Evolutionary conservation across 2,888 invertebrate genomes (phyloP).

Genomic region (Horisme vitalbata): DNA sequence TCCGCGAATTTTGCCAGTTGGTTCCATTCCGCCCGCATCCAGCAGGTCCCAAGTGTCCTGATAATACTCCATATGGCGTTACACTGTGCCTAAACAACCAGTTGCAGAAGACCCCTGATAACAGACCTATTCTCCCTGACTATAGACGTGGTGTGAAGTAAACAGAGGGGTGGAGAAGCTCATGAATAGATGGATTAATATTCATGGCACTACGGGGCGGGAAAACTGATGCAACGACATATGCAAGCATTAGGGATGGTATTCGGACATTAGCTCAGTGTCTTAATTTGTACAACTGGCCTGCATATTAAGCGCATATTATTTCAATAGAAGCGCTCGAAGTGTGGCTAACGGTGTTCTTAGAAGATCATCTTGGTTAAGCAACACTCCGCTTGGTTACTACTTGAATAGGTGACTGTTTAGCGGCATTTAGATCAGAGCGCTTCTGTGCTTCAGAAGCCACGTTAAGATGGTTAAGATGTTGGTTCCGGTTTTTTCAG

Average conservation of each 20-base stretch:
- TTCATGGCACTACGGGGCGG: constrained; percentile 69
- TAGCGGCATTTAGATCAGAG: too few species aligned
- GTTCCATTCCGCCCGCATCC: constrained; percentile 63
- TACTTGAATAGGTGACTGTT: too few species aligned
- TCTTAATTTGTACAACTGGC: constrained; percentile 73
- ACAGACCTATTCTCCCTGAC: constrained; percentile 9
- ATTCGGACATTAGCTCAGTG: constrained; percentile 57
- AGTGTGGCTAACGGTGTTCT: too few species aligned
- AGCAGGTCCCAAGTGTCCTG: constrained; percentile 74
- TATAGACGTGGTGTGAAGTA: background rate
- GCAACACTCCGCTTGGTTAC: too few species aligned
- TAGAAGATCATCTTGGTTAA: too few species aligned
- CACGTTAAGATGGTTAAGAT: too few species aligned
- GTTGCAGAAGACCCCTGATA: constrained; percentile 41
- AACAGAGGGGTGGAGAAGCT: constrained; percentile 33
- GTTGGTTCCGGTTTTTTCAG: too few species aligned
- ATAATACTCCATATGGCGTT: constrained; percentile 81
- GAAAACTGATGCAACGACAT: constrained; percentile 76
- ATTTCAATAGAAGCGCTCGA: too few species aligned
- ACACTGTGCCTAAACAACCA: constrained; percentile 68
- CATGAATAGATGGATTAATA: constrained; percentile 52
- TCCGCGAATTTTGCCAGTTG: constrained; percentile 73
- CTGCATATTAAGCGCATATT: constrained; percentile 21
- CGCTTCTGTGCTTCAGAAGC: too few species aligned
- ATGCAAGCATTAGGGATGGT: constrained; percentile 80